Evolutionary conservation across 2,113 vertebrate species (phyloP), one percentile per base, ranked within the genome.

Genomic region (Fulmarus glacialis): DNA sequence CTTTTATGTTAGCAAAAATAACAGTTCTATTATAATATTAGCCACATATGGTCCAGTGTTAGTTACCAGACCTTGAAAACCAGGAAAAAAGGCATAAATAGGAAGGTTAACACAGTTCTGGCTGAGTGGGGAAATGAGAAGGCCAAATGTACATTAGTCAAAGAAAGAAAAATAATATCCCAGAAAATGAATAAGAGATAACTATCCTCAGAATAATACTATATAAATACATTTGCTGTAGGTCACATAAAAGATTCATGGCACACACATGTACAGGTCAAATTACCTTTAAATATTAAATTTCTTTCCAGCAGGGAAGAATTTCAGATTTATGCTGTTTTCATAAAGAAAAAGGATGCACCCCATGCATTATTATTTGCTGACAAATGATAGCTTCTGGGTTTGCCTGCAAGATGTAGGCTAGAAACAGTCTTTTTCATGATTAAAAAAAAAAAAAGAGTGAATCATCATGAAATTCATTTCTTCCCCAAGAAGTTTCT

Each of bases 211-310:
- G 94, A 98, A 98, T 98, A 98, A 98, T 97, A 97, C 95, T 98
- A 96, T 98, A 98, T 98, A 98, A 98, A 98, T 98, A 98, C 97
- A 98, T 98, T 98, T 98, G 98, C 98, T 97, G 97, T 98, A 98
- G 97, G 95, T 98, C 96, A 98, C 97, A 98, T 98, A 98, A 98
- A 99, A 98, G 98, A 98, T 99, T 98, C 97, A 98, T 98, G 93
- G 58, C 95, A 97, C 96, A 97, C 89, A 98, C 95, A 97, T 98
- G 98, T 98, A 97, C 93, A 94, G 98, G 98, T 98, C 98, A 98
- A 98, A 98, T 98, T 98, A 98, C 98, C 98, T 98, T 98, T 98
- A 98, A 98, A 99, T 99, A 99, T 98, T 99, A 98, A 98, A 98
- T 98, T 98, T 98, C 96, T 95, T 98, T 98, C 94, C 94, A 97